phyloP scores from a whole-genome alignment of 2,113 vertebrate species.

The Entomyzon cyanotis region DNA sequence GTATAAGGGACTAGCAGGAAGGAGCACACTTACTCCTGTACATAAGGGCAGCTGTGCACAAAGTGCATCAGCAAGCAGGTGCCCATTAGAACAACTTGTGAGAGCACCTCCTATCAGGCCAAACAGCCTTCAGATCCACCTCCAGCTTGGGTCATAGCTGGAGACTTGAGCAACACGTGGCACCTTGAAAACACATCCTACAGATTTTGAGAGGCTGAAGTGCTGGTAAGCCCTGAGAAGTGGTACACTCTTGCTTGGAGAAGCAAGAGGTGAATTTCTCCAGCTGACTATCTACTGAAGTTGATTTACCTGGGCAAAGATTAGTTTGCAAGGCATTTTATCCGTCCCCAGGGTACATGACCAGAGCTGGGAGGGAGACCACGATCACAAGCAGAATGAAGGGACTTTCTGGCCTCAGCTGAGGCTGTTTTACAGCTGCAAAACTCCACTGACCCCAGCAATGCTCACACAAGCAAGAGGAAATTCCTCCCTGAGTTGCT shows the following conservation, averaged over 20 bases:
- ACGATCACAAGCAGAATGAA: neutral
- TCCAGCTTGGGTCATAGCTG: neutral
- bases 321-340: neutral
- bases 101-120: neutral
- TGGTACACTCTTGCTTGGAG: rapidly evolving
- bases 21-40: rapidly evolving
- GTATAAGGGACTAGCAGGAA: rapidly evolving
- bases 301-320: neutral
- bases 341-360: neutral
- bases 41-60: neutral
- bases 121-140: neutral
- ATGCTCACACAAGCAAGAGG: neutral
- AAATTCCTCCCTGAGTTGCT: neutral
- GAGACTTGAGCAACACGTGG: neutral
- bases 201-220: neutral
- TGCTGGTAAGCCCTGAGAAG: rapidly evolving
- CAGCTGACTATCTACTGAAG: neutral
- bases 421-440: neutral
- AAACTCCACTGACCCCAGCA: neutral
- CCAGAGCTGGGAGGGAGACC: neutral
- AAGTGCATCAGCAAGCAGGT: neutral
- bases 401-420: neutral
- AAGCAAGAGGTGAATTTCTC: neutral
- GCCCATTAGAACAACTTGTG: neutral
- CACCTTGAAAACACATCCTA: neutral